Evolutionary conservation across 2,888 invertebrate species (phyloP), one percentile per base, ranked within the genome.

Genomic region (Standfussiana lucernea): DNA sequence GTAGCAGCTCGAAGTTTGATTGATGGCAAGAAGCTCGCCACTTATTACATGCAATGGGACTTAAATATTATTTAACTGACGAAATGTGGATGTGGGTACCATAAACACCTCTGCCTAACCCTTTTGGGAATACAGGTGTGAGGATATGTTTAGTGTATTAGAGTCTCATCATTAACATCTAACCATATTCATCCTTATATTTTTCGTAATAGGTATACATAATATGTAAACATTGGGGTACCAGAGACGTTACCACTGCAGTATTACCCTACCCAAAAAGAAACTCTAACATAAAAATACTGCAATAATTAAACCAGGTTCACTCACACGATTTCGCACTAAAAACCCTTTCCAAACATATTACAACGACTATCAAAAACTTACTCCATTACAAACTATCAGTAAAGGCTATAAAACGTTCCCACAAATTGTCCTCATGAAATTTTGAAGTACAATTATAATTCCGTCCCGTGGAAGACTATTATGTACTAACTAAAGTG

Each of bases 401-500:
- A 59, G 66, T 71, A 78, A 80, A 68, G 24, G 61, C 79, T 62
- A 79, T 84, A 82, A 85, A 84, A 66, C 66, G 82, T 24, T 85
- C 72, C 85, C 80, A 72, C 72, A 80, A 86, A 83, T 64, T 80
- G 80, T 83, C 80, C 86, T 77, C 83, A 75, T 82, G 85, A 79
- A 84, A 84, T 75, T 85, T 79, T 82, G 79, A 85, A 82, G 85
- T 73, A 85, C 92, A 92, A 92, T 93, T 91, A 93, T 91, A 93
- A 92, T 92, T 90, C 89, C 83, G 90, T 90, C 91, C 88, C 90
- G 90, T 88, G 83, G 84, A 82, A 89, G 90, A 90, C 92, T 90
- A 92, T 93, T 93, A 92, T 84, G 86, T 89, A 89, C 89, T 89
- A 91, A 88, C 89, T 90, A 91, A 93, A 93, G 92, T 93, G 96